Base-by-base conservation (phyloP, 2,797 vertebrate species). In the Rhabdomys pumilio region DNA sequence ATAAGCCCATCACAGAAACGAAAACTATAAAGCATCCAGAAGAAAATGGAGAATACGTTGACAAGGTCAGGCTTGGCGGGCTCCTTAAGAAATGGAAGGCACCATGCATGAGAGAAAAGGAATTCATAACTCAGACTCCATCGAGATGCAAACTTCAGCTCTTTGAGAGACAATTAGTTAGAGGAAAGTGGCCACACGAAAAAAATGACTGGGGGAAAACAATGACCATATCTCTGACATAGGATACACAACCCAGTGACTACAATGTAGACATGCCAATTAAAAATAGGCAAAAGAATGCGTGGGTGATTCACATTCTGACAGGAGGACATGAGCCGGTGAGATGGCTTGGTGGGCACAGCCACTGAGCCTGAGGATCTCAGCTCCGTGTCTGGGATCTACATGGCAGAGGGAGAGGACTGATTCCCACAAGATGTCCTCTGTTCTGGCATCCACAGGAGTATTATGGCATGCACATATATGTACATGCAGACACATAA, bases 61-160 rank as follows among this genome's bases (percentile, higher is more conserved):
- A 77, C 9, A 17, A 82, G 3, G 47, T 38, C 19, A 14, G 47
- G 55, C 83, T 65, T 88, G 34, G 34, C n/a, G 61, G 76, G 94
- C 44, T 67, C 67, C 79, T 79, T 59, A 85, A 90, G 84, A 63
- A 57, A 85, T 14, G 50, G 41, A 95, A 94, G 90, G 63, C 63
- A 76, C 59, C 47, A 6, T 72, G 34, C 55, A 20, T 53, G 22
- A 69, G 65, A 87, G 34, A 72, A 26, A 72, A 29, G 44, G 44
- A 55, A 69, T n/a, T 41, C 79, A 82, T 55, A 17, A 55, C 72
- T 0, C 29, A 29, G 17, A 57, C 11, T 83, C 80, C 20, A 75
- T 53, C 63, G 31, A 91, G 63, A 85, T 34, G 0, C 55, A 90
- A 85, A 63, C 6, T 41, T 53, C 13, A 20, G 63, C 63, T 93